Base-by-base conservation (phyloP, 2,888 invertebrate genomes). In the Buathra laborator region DNA sequence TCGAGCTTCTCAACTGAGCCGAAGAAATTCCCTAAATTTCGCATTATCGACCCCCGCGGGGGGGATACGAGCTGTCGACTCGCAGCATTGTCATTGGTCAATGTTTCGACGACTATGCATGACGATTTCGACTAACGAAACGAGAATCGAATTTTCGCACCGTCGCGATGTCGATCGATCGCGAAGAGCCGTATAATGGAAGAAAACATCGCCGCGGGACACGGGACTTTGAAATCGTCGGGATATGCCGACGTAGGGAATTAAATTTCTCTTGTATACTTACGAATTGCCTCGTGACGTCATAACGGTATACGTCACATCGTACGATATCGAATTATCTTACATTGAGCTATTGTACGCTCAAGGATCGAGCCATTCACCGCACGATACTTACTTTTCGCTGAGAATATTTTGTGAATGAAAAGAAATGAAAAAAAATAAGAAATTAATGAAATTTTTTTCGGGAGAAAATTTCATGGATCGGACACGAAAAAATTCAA, bases 261-360 rank as follows among this genome's bases (percentile, higher is more conserved):
- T 32, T 32, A 29, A 16, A n/a, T 46, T 77, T 59, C 29, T 56
- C 53, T 16, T 44, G 46, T 68, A 24, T 16, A 24, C 24, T 24
- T 24, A 59, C 53, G 53, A 56, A 43, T 29, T 53, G n/a, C 24
- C 7, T 16, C 16, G 43, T 79, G 74, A 79, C 74, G 78, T 79
- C 62, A 62, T 70, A 44, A 16, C 29, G 10, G 71, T 9, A 56
- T 56, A 86, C 83, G 86, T 86, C 86, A 85, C 53, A 86, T 86
- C 86, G 85, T 82, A 85, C 81, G 85, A 86, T 86, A 24, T 68
- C 59, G 56, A 46, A 68, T 78, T 59, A 68, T 66, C 46, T 68
- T 19, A 67, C 37, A 71, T 77, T 66, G 77, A 56, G 64, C 70
- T 44, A 72, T 77, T 77, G 3, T 24, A 77, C 64, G 59, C 59